Conservation (phyloP, 2,113 vertebrate genomes). For the Cheilinus undulatus region DNA sequence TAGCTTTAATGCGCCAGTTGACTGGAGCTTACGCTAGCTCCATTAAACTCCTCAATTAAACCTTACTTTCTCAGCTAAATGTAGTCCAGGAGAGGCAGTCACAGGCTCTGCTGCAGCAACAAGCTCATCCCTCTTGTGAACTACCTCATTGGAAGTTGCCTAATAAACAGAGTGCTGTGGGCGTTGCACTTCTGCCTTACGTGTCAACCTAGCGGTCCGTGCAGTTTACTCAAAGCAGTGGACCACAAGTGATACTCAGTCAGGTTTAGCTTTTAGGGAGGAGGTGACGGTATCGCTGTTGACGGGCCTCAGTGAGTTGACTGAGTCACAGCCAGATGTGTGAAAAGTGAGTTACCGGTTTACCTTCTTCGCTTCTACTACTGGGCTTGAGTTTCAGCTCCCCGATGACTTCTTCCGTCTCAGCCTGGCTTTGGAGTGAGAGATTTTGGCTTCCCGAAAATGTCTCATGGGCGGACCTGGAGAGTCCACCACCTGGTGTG, state of each 20-base stretch:
- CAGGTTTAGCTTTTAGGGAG: neutral
- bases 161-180: slow-evolving; percentile 32
- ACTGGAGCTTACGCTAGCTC: no score
- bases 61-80: neutral
- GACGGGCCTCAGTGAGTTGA: neutral
- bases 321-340: neutral
- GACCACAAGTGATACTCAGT: slow-evolving; percentile 38
- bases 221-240: neutral
- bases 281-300: slow-evolving; percentile 8
- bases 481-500: slow-evolving; percentile 71
- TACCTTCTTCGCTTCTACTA: neutral
- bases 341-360: neutral
- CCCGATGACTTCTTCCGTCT: slow-evolving; percentile 73
- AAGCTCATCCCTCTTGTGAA: neutral
- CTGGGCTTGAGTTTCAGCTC: neutral
- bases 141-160: slow-evolving; percentile 12
- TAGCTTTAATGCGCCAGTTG: no score
- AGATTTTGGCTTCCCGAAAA: slow-evolving; percentile 80
- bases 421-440: slow-evolving; percentile 79
- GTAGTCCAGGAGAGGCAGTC: neutral
- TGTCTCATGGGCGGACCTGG: slow-evolving; percentile 76
- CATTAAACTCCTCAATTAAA: neutral
- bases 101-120: fast-evolving
- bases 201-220: slow-evolving; percentile 20
- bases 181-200: slow-evolving; percentile 43